Conservation (phyloP, 2,113 vertebrate species). For the human region GRCh38 chr1:36893501-36894000, state of each 20-base stretch:
- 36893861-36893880: background rate
- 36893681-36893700: background rate
- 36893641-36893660: background rate
- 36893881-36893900: background rate
- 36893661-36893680: background rate
- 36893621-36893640: background rate
- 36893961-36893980: background rate
- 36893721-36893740: fast-evolving
- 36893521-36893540: background rate
- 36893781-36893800: background rate
- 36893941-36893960: background rate
- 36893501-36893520: background rate
- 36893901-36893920: background rate
- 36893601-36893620: background rate
- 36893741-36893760: background rate
- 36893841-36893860: background rate
- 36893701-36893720: background rate
- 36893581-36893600: background rate
- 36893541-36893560: background rate
- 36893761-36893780: background rate
- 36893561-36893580: background rate
- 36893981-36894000: background rate
- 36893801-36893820: background rate
- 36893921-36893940: background rate
- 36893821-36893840: background rate